These are phyloP conservation scores for Pyrochroa serraticornis DNA, from an alignment of 2,888 invertebrate species.

Conservation along the genomic window DNA sequence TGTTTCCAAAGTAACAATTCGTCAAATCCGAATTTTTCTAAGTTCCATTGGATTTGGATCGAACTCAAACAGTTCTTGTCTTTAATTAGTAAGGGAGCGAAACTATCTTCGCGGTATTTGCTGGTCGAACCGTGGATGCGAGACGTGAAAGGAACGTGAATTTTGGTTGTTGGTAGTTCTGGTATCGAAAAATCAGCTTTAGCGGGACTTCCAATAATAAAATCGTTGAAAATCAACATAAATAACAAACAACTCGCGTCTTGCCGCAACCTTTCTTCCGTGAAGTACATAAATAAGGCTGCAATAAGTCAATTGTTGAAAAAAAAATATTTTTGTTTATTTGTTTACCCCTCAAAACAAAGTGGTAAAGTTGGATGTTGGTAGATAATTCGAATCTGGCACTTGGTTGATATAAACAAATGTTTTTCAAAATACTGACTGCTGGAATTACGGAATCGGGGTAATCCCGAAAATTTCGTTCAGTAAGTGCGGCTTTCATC, in stretches of 20 bases:
- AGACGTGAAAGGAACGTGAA: slow-evolving; percentile 60
- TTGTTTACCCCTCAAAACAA: slow-evolving; percentile 58
- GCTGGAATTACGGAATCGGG: slow-evolving; percentile 62
- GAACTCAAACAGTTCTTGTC: slow-evolving; percentile 53
- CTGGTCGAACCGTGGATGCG: slow-evolving; percentile 60
- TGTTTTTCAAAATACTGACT: slow-evolving; percentile 59
- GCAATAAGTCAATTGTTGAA: slow-evolving; percentile 34
- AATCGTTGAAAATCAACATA: slow-evolving; percentile 60
- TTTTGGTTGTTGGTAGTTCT: slow-evolving; percentile 53
- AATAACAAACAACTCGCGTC: slow-evolving; percentile 61
- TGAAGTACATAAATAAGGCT: slow-evolving; percentile 63
- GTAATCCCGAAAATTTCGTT: slow-evolving; percentile 59
- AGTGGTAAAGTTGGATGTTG: slow-evolving; percentile 56
- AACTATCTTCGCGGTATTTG: slow-evolving; percentile 50
- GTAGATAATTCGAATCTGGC: slow-evolving; percentile 65
- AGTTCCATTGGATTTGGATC: slow-evolving; percentile 58
- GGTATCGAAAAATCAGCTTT: slow-evolving; percentile 59
- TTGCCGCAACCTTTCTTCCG: slow-evolving; percentile 60
- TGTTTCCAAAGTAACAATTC: slow-evolving; percentile 49
- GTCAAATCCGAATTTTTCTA: slow-evolving; percentile 54
- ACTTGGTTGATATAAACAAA: slow-evolving; percentile 62
- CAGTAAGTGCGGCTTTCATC: slow-evolving; percentile 57
- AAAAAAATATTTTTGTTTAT: too few species aligned
- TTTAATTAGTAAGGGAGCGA: slow-evolving; percentile 35
- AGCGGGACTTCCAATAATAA: slow-evolving; percentile 52